A percentile compares a stretch with the other conserved stretches of the same genome.
phyloP scores from a whole-genome alignment of 2,888 invertebrate genomes.

The Dimorphilus gyrociliatus region DNA sequence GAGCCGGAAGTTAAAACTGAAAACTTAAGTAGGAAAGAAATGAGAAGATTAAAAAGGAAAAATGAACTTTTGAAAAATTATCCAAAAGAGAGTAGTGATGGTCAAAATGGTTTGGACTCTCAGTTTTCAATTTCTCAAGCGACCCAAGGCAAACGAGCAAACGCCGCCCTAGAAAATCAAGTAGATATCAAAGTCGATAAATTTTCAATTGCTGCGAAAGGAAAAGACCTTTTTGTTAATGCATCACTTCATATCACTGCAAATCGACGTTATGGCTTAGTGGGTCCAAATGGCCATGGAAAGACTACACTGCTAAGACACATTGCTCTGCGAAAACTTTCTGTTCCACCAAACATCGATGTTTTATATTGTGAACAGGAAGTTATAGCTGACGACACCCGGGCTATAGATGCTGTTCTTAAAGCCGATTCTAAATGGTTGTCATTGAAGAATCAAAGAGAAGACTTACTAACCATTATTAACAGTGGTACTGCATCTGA shows the following conservation, averaged over 20 bases:
- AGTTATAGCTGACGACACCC: slow-evolving; percentile 80
- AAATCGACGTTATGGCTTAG: slow-evolving; percentile 85
- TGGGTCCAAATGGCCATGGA: slow-evolving; percentile 98
- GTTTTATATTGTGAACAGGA: slow-evolving; percentile 92
- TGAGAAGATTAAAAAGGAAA: slow-evolving; percentile 32
- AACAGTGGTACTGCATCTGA: background rate
- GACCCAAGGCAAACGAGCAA: slow-evolving; percentile 43
- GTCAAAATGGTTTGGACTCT: too few relatives aligned
- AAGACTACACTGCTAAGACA: slow-evolving; percentile 92
- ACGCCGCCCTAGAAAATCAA: slow-evolving; percentile 55
- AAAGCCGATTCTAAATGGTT: slow-evolving; percentile 80
- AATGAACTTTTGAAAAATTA: too few relatives aligned
- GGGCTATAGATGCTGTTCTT: slow-evolving; percentile 80
- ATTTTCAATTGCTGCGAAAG: slow-evolving; percentile 91
- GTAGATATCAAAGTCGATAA: slow-evolving; percentile 93
- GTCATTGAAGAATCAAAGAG: slow-evolving; percentile 44
- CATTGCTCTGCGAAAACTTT: slow-evolving; percentile 70
- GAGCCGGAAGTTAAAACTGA: too few relatives aligned
- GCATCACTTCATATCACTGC: slow-evolving; percentile 80
- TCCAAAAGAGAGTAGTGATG: too few relatives aligned
- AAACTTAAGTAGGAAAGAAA: slow-evolving; percentile 29
- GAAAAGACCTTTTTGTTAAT: slow-evolving; percentile 89
- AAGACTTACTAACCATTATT: background rate
- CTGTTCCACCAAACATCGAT: slow-evolving; percentile 87
- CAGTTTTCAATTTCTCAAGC: slow-evolving; percentile 89